Evolutionary conservation across 2,888 invertebrate species (phyloP).

Genomic region (Cephus pulcher): DNA sequence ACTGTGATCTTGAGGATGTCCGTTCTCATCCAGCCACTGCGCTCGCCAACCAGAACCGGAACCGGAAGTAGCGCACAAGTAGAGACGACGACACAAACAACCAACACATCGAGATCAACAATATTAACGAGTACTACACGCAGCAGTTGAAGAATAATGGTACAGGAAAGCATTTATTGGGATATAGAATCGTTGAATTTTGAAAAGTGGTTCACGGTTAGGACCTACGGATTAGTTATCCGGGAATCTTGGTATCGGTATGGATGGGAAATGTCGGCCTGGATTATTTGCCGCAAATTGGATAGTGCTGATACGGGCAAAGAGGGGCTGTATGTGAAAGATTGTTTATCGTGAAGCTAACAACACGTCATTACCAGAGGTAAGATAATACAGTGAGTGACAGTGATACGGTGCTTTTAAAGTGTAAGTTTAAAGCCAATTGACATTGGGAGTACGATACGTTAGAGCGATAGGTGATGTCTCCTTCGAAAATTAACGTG

Average conservation of each 20-base stretch:
- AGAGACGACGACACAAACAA: conserved; percentile 5
- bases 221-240: neutral
- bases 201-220: neutral
- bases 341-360: neutral
- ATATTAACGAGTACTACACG: neutral
- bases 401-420: conserved; percentile 2
- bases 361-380: neutral
- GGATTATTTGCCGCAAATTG: neutral
- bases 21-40: conserved; percentile 84
- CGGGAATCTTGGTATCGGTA: neutral
- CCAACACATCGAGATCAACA: conserved; percentile 5
- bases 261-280: neutral
- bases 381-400: conserved; percentile 10
- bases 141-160: neutral
- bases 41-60: conserved; percentile 9
- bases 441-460: neutral
- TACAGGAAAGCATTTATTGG: neutral
- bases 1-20: conserved; percentile 74
- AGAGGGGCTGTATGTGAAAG: neutral
- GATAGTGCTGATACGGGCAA: neutral
- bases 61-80: conserved; percentile 5
- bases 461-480: neutral
- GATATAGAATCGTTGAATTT: neutral
- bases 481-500: neutral
- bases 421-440: conserved; percentile 18